Conservation (phyloP, 2,797 vertebrate genomes). For the Alosa sapidissima region DNA sequence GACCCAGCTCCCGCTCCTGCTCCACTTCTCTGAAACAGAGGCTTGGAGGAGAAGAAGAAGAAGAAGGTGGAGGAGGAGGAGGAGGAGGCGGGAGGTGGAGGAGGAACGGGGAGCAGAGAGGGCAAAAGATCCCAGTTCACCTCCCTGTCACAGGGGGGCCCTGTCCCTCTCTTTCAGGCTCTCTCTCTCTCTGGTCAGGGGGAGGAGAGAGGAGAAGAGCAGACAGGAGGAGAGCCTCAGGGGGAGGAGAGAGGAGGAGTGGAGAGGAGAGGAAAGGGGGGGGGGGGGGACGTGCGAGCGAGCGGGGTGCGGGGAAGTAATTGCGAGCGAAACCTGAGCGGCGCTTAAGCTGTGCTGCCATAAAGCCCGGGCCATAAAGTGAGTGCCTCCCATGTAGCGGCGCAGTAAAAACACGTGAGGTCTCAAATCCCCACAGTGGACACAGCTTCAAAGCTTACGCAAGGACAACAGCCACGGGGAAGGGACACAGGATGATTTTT, state of each 20-base stretch:
- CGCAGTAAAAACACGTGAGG: conserved; percentile 71
- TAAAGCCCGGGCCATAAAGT: conserved; percentile 73
- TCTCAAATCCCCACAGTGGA: conserved; percentile 63
- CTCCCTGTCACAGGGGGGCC: conserved; percentile 51
- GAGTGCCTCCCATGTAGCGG: conserved; percentile 73
- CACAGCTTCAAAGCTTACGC: conserved; percentile 20
- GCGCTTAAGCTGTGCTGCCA: conserved; percentile 67
- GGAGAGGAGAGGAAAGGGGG: conserved; percentile 17
- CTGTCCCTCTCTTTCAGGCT: conserved; percentile 40
- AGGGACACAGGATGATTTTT: neutral
- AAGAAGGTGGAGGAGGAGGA: neutral
- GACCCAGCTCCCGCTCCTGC: neutral
- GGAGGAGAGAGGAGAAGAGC: conserved; percentile 37
- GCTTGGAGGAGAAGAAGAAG: conserved; percentile 40
- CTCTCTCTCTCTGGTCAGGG: conserved; percentile 9
- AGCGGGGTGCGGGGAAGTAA: conserved; percentile 61
- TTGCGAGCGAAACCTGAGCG: conserved; percentile 72
- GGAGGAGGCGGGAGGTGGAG: conserved; percentile 18
- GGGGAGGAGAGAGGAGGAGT: neutral
- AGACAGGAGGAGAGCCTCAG: neutral
- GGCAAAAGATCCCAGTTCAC: conserved; percentile 50
- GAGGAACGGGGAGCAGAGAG: neutral
- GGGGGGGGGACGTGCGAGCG: neutral
- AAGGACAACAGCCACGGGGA: conserved; percentile 21
- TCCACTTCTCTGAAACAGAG: conserved; percentile 44